Evolutionary conservation across 2,888 invertebrate species (phyloP).

Genomic region (Tetheella fluctuosa): DNA sequence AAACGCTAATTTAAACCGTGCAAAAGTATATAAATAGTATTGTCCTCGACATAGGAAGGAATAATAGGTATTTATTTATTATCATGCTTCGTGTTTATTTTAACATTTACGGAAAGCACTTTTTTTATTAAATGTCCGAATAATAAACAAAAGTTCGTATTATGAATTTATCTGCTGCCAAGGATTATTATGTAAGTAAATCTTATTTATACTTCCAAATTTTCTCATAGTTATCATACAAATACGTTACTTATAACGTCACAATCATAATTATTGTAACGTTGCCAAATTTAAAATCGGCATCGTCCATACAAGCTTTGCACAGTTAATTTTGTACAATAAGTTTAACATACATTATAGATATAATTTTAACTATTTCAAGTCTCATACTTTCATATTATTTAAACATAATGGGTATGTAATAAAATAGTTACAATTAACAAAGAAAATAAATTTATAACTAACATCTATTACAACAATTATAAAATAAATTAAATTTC

Average conservation of each 20-base stretch:
- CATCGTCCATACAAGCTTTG: not conserved
- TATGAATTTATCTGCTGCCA: not conserved
- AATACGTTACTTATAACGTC: not conserved
- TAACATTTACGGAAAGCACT: too few species aligned
- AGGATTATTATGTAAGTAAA: too few species aligned
- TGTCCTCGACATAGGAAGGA: too few species aligned
- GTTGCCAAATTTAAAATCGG: not conserved
- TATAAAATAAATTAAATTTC: constrained; percentile 49
- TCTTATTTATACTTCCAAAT: not conserved
- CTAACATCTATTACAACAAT: constrained; percentile 50
- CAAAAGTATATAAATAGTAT: too few species aligned
- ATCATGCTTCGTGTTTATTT: too few species aligned
- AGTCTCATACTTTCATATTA: constrained; percentile 47
- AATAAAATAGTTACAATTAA: constrained; percentile 34
- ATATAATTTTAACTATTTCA: constrained; percentile 32
- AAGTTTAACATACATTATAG: constrained; percentile 21
- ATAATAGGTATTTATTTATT: too few species aligned
- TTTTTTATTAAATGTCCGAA: not conserved
- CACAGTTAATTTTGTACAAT: constrained; percentile 12
- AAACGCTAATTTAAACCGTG: too few species aligned
- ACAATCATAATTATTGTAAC: not conserved
- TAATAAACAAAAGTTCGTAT: not conserved
- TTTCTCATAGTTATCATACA: not conserved
- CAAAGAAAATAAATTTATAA: constrained; percentile 33
- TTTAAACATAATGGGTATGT: constrained; percentile 34